phyloP scores from a whole-genome alignment of 2,888 invertebrate genomes.

The Oscheius sp. region DNA sequence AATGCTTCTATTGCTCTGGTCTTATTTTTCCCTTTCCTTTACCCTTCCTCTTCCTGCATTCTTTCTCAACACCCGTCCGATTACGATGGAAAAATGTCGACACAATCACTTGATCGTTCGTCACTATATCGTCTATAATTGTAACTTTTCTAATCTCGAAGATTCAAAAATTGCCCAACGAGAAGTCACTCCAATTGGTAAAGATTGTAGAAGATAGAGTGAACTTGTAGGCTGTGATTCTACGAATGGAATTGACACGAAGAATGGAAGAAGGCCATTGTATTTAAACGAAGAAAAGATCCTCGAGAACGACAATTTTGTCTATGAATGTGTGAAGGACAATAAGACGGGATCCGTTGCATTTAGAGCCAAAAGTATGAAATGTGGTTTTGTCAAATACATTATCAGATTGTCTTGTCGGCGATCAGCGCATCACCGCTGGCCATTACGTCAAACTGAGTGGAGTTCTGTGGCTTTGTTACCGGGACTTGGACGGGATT shows the following conservation, averaged over 20 bases:
- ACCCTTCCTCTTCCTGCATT: too few species aligned
- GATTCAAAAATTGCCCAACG: not conserved
- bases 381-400: not conserved
- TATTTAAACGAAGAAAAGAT: slow-evolving; percentile 4
- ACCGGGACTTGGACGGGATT: slow-evolving; percentile 18
- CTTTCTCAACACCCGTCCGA: not conserved
- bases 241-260: slow-evolving; percentile 8
- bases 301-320: slow-evolving; percentile 21
- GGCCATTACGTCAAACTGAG: slow-evolving; percentile 26
- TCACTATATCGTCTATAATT: slow-evolving; percentile 26
- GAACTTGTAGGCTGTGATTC: slow-evolving; percentile 22
- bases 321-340: slow-evolving; percentile 29
- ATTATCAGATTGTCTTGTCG: slow-evolving; percentile 16
- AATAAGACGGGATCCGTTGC: slow-evolving; percentile 1
- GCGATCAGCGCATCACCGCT: slow-evolving; percentile 10
- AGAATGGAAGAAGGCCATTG: not conserved
- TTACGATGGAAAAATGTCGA: slow-evolving; percentile 15
- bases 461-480: slow-evolving; percentile 30
- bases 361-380: slow-evolving; percentile 12
- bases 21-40: too few species aligned
- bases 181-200: slow-evolving; percentile 23
- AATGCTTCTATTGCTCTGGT: too few species aligned
- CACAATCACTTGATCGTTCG: slow-evolving; percentile 13
- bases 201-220: not conserved
- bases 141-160: slow-evolving; percentile 3